Evolutionary conservation across 2,797 vertebrate species (phyloP), one percentile per base, ranked within the genome.

Genomic region (Setipinna tenuifilis): DNA sequence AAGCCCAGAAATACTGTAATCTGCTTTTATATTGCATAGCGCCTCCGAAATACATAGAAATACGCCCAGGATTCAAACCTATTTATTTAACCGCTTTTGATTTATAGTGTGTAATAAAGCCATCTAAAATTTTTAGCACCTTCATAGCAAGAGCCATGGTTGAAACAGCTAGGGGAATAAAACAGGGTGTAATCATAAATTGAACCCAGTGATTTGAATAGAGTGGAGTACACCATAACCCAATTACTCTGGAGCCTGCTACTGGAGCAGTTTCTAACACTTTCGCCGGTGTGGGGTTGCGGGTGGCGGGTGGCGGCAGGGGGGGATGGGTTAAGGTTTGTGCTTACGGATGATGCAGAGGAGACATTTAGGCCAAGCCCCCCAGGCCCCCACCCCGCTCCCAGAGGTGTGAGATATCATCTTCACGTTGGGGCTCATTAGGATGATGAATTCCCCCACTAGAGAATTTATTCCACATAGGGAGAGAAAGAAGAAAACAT

Each of bases 401-500:
- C 87, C 14, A 54, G 87, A 91, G 92, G 91, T 89, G 90, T 81
- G 86, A 86, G 89, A 92, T 92, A 87, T 84, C 91, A 92, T 93
- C 91, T 92, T 93, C 90, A 90, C 88, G 88, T 91, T 41, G 88
- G 87, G 90, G 90, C 93, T 93, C 93, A 93, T 94, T 93, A 93
- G 91, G 89, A 87, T 82, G 88, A 92, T 93, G 91, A 35, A 92
- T 92, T 93, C 89, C 86, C 87, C 90, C 92, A 75, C 68, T 7
- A 28, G 68, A 75, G 68, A 75, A 75, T 75, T 31, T 16, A 93
- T 94, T 93, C 92, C 91, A 54, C 50, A 88, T 91, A 87, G 88
- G 61, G 88, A 80, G 88, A 80, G 89, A 90, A 93, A 91, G 90
- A 91, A 92, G 88, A 87, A 87, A 87, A 25, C 4, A 19, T 35